These are phyloP conservation scores for Tapirus indicus DNA, from an alignment of 2,797 vertebrate genomes.

Conservation along the genomic window DNA sequence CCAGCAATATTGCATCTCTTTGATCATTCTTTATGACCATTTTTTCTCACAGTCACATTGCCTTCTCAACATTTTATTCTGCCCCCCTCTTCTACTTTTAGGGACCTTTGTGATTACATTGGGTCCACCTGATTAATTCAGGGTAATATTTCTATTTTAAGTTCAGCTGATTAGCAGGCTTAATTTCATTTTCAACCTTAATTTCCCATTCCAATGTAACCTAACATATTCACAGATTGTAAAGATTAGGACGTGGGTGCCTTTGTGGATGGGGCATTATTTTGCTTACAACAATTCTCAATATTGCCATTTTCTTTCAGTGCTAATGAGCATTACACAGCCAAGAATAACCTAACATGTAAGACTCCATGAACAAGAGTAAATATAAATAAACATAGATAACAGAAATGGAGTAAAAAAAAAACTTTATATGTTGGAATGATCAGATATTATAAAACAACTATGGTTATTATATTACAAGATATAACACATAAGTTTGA, in stretches of 20 bases:
- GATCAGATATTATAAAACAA: neutral
- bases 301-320: neutral
- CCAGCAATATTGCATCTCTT: neutral
- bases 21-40: neutral
- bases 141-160: neutral
- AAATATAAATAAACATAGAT: neutral
- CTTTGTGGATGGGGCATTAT: neutral
- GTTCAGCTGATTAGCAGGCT: neutral
- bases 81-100: neutral
- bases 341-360: neutral
- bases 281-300: neutral
- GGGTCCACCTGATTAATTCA: neutral
- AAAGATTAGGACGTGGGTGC: neutral
- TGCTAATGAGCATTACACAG: neutral
- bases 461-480: neutral
- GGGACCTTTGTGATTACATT: neutral
- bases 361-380: neutral
- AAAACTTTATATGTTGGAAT: neutral
- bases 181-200: neutral
- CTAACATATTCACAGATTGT: neutral
- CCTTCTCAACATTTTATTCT: neutral
- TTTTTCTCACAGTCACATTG: neutral
- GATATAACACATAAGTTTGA: neutral
- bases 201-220: neutral
- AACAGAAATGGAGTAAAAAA: neutral